Base-by-base conservation (phyloP, 2,113 vertebrate genomes). In the Carettochelys insculpta region DNA sequence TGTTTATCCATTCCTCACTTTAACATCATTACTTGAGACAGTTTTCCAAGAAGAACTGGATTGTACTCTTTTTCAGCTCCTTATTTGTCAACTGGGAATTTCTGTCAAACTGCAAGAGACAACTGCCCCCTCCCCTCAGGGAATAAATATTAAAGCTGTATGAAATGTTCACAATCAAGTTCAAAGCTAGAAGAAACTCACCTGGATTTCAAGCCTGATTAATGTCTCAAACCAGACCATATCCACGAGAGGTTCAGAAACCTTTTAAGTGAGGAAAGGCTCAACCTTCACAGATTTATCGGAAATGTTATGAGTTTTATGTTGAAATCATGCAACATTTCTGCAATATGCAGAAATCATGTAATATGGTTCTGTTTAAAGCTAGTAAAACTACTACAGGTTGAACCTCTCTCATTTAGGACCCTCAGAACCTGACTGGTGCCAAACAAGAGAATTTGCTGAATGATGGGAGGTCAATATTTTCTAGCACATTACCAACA, bases 41-140 rank as follows among this genome's bases (percentile, higher is more conserved):
- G 1, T 29, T 43, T 77, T 61, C 48, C 1, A 61, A 80, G 38
- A 61, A 3, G 2, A 5, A 3, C 19, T 1, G 1, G 2, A 1
- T 24, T 25, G 2, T 56, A 56, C 22, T 0, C 0, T 48, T 5
- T 54, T 38, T 80, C 29, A 76, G 77, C 41, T 8, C 61, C 61
- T 65, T 48, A 53, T 19, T 3, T 53, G 61, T 13, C 48, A 2
- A 0, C 48, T 56, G 50, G 11, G 3, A n/a, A 6, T 87, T 80
- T 3, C 38, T 13, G 8, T 4, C 54, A 20, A 52, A 2, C 3
- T 38, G 24, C 58, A n/a, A 16, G 53, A 54, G 25, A 54, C 53
- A 54, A 54, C 25, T 54, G 2, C n/a, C n/a, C n/a, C 10, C 31
- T 65, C 34, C 61, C 16, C 34, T 8, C 16, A 19, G 25, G 34